Evolutionary conservation across 2,888 invertebrate species (phyloP).

Genomic region (Polietes domitor): DNA sequence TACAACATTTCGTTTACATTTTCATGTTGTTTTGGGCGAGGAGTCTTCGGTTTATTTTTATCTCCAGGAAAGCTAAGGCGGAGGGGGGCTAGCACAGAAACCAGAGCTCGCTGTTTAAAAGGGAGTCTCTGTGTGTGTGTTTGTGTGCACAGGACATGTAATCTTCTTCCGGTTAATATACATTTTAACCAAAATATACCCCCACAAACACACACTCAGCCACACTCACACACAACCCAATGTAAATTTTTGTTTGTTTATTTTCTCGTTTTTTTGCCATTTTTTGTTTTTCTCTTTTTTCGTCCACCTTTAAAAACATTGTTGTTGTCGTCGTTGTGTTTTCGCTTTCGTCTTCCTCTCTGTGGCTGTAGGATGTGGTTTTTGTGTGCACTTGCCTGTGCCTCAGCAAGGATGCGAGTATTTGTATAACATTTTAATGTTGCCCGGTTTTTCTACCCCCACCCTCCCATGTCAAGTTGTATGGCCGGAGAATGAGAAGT

Average conservation of each 20-base stretch:
- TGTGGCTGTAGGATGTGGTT: neutral
- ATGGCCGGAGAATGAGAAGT: neutral
- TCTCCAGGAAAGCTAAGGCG: no score
- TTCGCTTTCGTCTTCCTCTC: neutral
- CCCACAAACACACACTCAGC: neutral
- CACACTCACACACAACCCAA: neutral
- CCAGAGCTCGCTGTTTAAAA: no score
- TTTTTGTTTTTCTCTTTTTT: slow-evolving; percentile 10
- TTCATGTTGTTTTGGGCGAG: no score
- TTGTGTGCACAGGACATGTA: no score
- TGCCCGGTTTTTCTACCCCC: neutral
- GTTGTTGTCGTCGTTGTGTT: neutral
- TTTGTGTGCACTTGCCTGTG: neutral
- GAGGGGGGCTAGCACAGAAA: no score
- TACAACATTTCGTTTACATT: no score
- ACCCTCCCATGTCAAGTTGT: neutral
- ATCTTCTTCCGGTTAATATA: slow-evolving; percentile 31
- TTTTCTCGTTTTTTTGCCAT: slow-evolving; percentile 34
- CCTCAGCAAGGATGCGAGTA: neutral
- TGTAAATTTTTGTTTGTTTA: slow-evolving; percentile 3
- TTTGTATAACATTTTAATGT: slow-evolving; percentile 15
- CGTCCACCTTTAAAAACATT: neutral
- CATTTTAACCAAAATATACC: slow-evolving; percentile 33
- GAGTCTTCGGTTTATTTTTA: no score
- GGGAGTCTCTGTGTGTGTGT: neutral